Percentiles rank a stretch among this genome's conserved stretches.
phyloP scores from a whole-genome alignment of 2,797 vertebrate genomes.

The Melanotaenia maccullochi region DNA sequence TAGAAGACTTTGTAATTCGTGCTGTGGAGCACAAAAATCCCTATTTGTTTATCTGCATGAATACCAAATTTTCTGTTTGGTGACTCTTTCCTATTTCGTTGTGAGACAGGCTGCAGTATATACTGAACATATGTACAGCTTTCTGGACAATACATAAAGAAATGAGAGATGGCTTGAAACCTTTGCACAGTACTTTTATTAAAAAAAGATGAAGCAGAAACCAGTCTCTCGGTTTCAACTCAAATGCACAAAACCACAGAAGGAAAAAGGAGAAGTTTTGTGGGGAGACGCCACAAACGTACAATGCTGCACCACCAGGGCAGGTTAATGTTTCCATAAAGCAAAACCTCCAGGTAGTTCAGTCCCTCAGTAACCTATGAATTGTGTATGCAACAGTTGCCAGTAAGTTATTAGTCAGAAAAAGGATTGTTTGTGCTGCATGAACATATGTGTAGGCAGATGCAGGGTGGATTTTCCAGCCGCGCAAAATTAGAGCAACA shows the following conservation, averaged over 20 bases:
- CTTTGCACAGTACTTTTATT: background rate
- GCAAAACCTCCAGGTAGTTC: background rate
- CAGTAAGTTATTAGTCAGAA: slow-evolving; percentile 3
- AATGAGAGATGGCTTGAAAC: background rate
- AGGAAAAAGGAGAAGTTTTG: background rate
- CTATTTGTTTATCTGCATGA: background rate
- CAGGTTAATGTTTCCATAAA: background rate
- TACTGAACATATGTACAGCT: background rate
- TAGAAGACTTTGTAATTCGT: background rate
- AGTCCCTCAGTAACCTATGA: slow-evolving; percentile 15
- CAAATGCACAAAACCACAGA: slow-evolving; percentile 10
- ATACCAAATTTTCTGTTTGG: background rate
- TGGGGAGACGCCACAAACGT: background rate
- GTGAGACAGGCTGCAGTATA: background rate
- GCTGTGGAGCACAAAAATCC: background rate
- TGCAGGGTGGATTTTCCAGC: slow-evolving; percentile 70
- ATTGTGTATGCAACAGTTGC: slow-evolving; percentile 18
- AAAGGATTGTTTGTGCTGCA: slow-evolving; percentile 16
- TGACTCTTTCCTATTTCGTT: background rate
- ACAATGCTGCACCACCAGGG: background rate
- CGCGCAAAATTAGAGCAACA: slow-evolving; percentile 82
- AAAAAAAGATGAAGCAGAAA: slow-evolving; percentile 10
- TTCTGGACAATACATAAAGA: background rate
- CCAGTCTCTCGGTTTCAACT: slow-evolving; percentile 12
- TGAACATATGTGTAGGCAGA: slow-evolving; percentile 43